Base-by-base conservation (phyloP, 2,113 vertebrate genomes). In the Mesitornis unicolor region DNA sequence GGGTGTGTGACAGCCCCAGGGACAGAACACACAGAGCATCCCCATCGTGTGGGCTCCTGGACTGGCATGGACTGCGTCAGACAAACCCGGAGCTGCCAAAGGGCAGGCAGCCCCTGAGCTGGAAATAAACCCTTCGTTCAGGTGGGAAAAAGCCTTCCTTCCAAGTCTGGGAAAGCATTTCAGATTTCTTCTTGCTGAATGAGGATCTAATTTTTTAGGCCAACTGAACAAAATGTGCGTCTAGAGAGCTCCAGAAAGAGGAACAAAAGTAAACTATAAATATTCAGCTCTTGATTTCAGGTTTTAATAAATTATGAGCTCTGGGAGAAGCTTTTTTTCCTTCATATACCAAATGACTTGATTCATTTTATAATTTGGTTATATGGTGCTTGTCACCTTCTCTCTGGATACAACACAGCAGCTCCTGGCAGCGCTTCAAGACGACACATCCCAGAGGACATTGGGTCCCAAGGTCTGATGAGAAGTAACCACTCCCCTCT, bases 301-400 rank as follows among this genome's bases (percentile, higher is more conserved):
- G 67, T 77, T 93, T 97, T 91, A 96, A 96, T 97, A 96, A 97
- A 93, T 96, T 3, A 94, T 96, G 82, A 95, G 63, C 82, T 86
- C 71, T 63, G 78, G 54, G 89, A 93, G 68, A 90, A 51, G 24
- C 8, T 0, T 65, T 80, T 94, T 92, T 87, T 68, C 74, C 70
- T 84, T 84, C 50, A 92, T 91, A 86, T 91, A 95, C 47, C 54
- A 90, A 80, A 83, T 63, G 10, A 45, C 45, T 94, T 67, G 45
- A 90, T 91, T 95, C 5, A 77, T 86, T 90, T 91, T 69, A 63
- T 76, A 63, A 83, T 69, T 83, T 91, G 48, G 25, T 78, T 65
- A 29, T 76, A 42, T 13, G 82, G 84, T 24, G n/a, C 74, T 56
- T 87, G 69, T 94, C 94, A 82, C 65, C 77, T 90, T 81, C 80